A percentile compares a stretch with the other conserved stretches of the same genome.
These are phyloP conservation scores for Atethmia centrago DNA, from an alignment of 2,888 invertebrate genomes.

Conservation along the genomic window DNA sequence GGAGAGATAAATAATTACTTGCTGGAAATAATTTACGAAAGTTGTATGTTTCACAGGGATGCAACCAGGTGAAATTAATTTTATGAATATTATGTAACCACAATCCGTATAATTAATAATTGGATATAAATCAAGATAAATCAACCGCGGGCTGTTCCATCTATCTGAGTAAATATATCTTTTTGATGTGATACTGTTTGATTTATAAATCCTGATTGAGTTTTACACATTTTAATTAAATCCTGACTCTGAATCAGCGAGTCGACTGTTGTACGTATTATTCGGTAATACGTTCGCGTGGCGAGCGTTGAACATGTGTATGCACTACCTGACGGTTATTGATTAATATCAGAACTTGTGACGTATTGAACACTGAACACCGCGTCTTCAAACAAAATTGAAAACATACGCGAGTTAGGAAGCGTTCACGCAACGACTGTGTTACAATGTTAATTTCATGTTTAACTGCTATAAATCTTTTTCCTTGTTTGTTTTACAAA, in stretches of 20 bases:
- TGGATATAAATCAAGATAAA: constrained; percentile 24
- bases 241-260: neutral
- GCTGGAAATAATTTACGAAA: constrained; percentile 34
- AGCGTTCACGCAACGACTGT: constrained; percentile 5
- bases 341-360: constrained; percentile 41
- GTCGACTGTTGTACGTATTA: constrained; percentile 4
- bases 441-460: constrained; percentile 25
- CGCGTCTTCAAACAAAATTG: constrained; percentile 50
- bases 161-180: constrained; percentile 8
- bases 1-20: constrained; percentile 47
- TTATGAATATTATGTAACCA: constrained; percentile 22
- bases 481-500: constrained; percentile 21
- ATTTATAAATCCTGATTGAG: constrained; percentile 18
- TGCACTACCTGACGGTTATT: constrained; percentile 52
- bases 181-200: constrained; percentile 24
- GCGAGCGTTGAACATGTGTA: constrained; percentile 22
- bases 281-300: neutral
- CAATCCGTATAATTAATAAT: constrained; percentile 18
- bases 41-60: constrained; percentile 12
- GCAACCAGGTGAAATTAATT: constrained; percentile 18
- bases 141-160: neutral
- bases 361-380: constrained; percentile 22
- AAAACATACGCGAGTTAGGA: constrained; percentile 35
- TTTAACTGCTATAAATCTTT: constrained; percentile 17
- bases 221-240: constrained; percentile 35